These are phyloP conservation scores for Mesocentrotus franciscanus DNA, from an alignment of 53 echinoderm and acorn worm species.

Conservation along the genomic window DNA sequence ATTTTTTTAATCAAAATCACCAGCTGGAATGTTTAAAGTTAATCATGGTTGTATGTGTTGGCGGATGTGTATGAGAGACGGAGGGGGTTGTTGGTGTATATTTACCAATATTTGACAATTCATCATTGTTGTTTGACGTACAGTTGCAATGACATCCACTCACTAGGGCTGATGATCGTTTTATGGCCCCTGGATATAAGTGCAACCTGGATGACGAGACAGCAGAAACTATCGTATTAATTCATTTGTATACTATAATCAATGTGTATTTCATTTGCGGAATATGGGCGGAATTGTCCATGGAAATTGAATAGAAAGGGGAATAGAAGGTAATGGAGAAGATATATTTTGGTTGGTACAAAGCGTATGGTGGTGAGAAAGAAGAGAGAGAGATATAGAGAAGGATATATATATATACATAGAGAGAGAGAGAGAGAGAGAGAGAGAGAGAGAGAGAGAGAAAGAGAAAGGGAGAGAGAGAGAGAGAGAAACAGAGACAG, in stretches of 20 bases:
- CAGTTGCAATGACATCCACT: slow-evolving; percentile 58
- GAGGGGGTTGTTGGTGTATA: neutral
- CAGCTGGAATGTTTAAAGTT: too few relatives aligned
- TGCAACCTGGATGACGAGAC: neutral
- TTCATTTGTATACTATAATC: neutral
- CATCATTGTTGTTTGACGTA: slow-evolving; percentile 33
- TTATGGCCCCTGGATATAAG: slow-evolving; percentile 23
- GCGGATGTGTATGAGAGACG: neutral
- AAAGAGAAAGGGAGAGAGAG: too few relatives aligned
- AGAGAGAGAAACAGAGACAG: too few relatives aligned
- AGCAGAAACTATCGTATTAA: neutral
- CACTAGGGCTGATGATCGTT: neutral
- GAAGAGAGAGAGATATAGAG: neutral
- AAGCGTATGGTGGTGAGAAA: too few relatives aligned
- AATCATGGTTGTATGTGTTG: too few relatives aligned
- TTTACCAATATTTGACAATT: slow-evolving; percentile 33
- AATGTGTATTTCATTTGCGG: neutral
- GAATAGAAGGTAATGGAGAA: neutral
- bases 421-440: too few relatives aligned
- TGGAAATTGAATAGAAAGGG: neutral
- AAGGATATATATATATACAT: too few relatives aligned
- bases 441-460: too few relatives aligned
- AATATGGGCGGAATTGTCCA: neutral
- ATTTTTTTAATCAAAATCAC: too few relatives aligned
- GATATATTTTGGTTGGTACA: too few relatives aligned